A percentile compares a stretch with the other conserved stretches of the same genome.
Evolutionary conservation across 2,888 invertebrate species (phyloP).

Genomic region (Oligia latruncula): DNA sequence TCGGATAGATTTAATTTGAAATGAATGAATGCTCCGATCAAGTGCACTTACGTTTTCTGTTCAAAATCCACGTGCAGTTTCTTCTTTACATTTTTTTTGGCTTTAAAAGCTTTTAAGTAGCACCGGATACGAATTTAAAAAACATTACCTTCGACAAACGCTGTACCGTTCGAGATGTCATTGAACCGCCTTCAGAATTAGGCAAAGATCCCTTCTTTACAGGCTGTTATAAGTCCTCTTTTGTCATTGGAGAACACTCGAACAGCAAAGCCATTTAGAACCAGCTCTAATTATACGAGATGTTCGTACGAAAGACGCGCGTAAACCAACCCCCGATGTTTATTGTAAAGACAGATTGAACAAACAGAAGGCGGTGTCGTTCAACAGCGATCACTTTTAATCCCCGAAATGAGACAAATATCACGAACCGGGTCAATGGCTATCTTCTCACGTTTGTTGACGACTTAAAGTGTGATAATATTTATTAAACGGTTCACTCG

Average conservation of each 20-base stretch:
- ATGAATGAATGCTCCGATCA: conserved; percentile 44
- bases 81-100: conserved; percentile 71
- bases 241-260: conserved; percentile 86
- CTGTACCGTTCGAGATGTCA: conserved; percentile 78
- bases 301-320: conserved; percentile 73
- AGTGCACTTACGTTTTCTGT: conserved; percentile 58
- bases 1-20: conserved; percentile 51
- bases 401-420: conserved; percentile 88
- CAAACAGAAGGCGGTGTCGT: conserved; percentile 84
- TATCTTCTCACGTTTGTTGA: conserved; percentile 90
- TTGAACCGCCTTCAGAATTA: conserved; percentile 83
- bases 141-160: conserved; percentile 77
- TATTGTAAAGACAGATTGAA: conserved; percentile 85
- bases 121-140: conserved; percentile 84
- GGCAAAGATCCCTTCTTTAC: conserved; percentile 78
- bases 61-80: conserved; percentile 73
- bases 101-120: conserved; percentile 75
- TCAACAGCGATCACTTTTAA: conserved; percentile 86
- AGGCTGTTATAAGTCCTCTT: conserved; percentile 81
- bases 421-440: conserved; percentile 89
- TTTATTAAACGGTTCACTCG: conserved; percentile 89
- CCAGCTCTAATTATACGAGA: conserved; percentile 85
- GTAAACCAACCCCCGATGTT: conserved; percentile 80
- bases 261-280: conserved; percentile 81
- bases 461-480: conserved; percentile 89